phyloP scores from a whole-genome alignment of 2,113 vertebrate species.

The Oreochromis niloticus region DNA sequence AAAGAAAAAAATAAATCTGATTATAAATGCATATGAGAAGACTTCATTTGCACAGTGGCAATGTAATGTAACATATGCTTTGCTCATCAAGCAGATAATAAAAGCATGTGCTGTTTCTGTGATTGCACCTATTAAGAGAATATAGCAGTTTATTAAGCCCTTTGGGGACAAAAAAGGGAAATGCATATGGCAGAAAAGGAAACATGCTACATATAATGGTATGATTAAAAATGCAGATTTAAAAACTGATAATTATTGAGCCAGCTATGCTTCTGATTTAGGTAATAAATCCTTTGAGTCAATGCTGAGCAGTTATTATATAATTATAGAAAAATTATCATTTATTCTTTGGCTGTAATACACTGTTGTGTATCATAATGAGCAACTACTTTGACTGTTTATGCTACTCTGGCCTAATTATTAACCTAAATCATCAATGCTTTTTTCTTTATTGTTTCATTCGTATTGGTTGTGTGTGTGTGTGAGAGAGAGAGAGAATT shows the following conservation, averaged over 20 bases:
- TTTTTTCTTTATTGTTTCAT: background rate
- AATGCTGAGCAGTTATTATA: background rate
- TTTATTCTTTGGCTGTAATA: background rate
- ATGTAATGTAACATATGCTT: background rate
- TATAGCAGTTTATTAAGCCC: background rate
- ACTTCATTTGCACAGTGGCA: background rate
- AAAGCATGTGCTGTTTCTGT: background rate
- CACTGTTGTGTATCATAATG: background rate
- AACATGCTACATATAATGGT: background rate
- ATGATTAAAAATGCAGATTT: background rate
- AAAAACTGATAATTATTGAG: background rate
- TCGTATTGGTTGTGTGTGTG: background rate
- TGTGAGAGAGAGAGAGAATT: too few species aligned
- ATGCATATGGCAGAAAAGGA: background rate
- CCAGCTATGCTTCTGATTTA: background rate
- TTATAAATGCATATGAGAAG: background rate
- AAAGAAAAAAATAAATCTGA: background rate
- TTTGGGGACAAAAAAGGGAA: background rate
- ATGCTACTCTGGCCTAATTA: background rate
- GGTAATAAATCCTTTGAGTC: background rate
- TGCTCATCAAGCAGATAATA: background rate
- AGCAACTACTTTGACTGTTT: background rate
- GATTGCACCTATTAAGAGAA: constrained; percentile 3
- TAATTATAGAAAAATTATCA: background rate
- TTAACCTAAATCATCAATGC: background rate